phyloP scores from a whole-genome alignment of 2,888 invertebrate species.

The Euplexia lucipara region DNA sequence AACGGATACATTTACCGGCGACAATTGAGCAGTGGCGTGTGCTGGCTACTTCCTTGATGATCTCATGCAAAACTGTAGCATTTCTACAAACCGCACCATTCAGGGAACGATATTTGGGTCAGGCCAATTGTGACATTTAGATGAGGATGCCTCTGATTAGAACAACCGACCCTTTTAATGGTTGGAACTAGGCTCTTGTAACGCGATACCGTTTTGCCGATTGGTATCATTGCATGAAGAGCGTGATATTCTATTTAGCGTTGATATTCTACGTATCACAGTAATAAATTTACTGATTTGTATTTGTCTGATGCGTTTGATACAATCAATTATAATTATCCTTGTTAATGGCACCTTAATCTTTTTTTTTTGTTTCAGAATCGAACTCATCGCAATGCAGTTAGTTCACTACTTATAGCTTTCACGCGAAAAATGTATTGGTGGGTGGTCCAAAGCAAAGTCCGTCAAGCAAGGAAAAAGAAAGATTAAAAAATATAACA shows the following conservation, averaged over 20 bases:
- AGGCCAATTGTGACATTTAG: constrained; percentile 66
- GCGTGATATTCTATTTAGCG: too few species aligned
- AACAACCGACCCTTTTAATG: constrained; percentile 60
- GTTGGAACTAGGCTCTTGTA: constrained; percentile 48
- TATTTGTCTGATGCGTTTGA: constrained; percentile 17
- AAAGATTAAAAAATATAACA: too few species aligned
- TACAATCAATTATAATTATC: background rate
- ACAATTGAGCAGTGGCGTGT: constrained; percentile 69
- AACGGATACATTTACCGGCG: constrained; percentile 68
- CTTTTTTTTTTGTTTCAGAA: background rate
- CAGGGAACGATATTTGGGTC: constrained; percentile 73
- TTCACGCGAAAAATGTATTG: background rate
- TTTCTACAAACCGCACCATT: constrained; percentile 72
- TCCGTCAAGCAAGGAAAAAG: background rate
- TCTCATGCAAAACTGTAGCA: constrained; percentile 76
- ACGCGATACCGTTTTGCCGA: constrained; percentile 48
- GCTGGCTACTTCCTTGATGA: constrained; percentile 77
- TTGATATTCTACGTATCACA: constrained; percentile 13
- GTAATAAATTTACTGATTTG: constrained; percentile 5
- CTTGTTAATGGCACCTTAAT: background rate
- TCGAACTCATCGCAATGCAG: background rate
- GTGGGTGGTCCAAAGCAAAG: background rate
- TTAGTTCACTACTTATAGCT: background rate
- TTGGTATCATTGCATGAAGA: constrained; percentile 9
- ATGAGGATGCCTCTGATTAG: constrained; percentile 64